Evolutionary conservation across 2,797 vertebrate genomes (phyloP).

Genomic region (Chiroxiphia lanceolata): DNA sequence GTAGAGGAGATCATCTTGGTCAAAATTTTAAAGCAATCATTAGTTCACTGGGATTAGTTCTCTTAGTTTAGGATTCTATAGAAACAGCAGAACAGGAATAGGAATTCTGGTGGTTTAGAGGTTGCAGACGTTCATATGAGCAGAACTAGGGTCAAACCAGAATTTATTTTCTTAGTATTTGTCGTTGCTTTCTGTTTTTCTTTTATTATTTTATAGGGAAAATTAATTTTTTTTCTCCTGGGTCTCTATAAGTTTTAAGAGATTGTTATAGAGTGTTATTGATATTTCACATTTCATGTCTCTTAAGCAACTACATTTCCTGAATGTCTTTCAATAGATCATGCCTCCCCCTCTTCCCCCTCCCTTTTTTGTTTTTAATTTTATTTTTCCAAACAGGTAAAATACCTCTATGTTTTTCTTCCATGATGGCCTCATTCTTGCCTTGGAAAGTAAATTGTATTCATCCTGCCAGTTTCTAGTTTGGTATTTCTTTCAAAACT

Average conservation of each 20-base stretch:
- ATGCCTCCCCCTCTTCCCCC: neutral
- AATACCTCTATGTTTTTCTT: neutral
- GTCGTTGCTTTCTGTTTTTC: neutral
- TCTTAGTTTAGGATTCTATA: neutral
- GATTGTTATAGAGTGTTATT: neutral
- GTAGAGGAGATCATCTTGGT: neutral
- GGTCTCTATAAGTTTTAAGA: neutral
- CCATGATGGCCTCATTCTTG: neutral
- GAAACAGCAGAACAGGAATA: neutral
- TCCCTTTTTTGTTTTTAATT: neutral
- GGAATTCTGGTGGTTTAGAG: neutral
- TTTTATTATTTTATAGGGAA: neutral
- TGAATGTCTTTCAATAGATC: neutral
- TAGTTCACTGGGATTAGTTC: neutral
- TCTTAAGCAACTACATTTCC: neutral
- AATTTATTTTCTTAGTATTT: neutral
- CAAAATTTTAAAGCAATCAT: neutral
- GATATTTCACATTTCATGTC: neutral
- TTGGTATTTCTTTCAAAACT: slow-evolving; percentile 34
- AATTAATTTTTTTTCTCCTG: neutral
- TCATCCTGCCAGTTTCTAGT: slow-evolving; percentile 15
- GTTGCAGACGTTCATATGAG: neutral
- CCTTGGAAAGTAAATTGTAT: slow-evolving; percentile 7
- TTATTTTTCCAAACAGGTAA: neutral
- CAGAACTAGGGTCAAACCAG: neutral